phyloP scores from a whole-genome alignment of 1,140 invertebrate genomes.

The Drosophila simulans region DNA sequence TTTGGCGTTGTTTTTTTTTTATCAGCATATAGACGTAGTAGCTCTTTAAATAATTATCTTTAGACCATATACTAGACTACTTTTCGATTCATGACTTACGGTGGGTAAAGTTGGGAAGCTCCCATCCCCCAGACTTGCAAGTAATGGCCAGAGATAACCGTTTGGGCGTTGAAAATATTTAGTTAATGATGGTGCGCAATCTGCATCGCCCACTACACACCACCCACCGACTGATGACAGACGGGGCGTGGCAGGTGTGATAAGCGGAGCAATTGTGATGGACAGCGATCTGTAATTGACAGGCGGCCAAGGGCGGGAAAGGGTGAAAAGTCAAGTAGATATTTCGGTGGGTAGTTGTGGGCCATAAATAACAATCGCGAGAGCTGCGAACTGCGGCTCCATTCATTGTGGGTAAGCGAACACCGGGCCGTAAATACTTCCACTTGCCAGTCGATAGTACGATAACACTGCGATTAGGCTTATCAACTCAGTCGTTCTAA shows the following conservation, averaged over 20 bases:
- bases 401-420: constrained; percentile 34
- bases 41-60: constrained; percentile 11
- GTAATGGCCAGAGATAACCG: constrained; percentile 28
- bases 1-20: too few relatives aligned
- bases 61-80: not conserved
- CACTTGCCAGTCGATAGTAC: constrained; percentile 32
- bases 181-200: constrained; percentile 59
- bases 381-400: constrained; percentile 13
- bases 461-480: constrained; percentile 49
- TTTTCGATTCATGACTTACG: constrained; percentile 22
- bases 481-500: constrained; percentile 22
- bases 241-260: constrained; percentile 47
- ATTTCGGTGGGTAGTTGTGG: constrained; percentile 1
- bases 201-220: not conserved
- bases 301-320: not conserved
- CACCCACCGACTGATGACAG: constrained; percentile 16
- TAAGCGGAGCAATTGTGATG: constrained; percentile 37
- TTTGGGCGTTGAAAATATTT: constrained; percentile 58
- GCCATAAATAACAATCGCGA: constrained; percentile 36
- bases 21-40: not conserved
- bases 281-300: constrained; percentile 26
- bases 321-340: not conserved
- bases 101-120: not conserved
- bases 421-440: constrained; percentile 38
- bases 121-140: constrained; percentile 21